Conservation (phyloP, 2,888 invertebrate species). For the Yponomeuta sedellus region DNA sequence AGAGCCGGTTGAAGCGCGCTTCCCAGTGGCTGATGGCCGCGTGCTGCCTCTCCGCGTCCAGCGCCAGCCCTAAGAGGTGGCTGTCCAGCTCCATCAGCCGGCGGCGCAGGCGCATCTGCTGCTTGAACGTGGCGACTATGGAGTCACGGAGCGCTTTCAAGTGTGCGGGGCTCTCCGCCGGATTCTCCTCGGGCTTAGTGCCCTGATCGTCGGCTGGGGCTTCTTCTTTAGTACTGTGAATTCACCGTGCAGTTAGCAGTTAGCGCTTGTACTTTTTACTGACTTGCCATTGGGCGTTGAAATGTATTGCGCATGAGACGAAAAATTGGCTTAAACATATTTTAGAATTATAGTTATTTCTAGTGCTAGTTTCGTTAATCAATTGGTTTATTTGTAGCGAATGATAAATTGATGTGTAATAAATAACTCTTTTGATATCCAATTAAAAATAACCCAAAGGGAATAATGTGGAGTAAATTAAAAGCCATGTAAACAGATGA, state of each 20-base stretch:
- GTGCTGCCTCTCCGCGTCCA: conserved; percentile 93
- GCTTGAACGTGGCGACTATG: conserved; percentile 92
- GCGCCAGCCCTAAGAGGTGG: conserved; percentile 88
- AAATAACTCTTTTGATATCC: too few relatives aligned
- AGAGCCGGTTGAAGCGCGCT: conserved; percentile 85
- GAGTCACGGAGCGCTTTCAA: conserved; percentile 86
- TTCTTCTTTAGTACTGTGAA: conserved; percentile 55
- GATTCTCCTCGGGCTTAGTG: conserved; percentile 39
- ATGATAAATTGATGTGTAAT: too few relatives aligned
- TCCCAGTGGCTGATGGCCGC: conserved; percentile 94
- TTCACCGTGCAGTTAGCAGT: not conserved
- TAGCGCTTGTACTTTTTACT: not conserved
- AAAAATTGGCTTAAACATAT: too few relatives aligned
- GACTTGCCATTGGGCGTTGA: too few relatives aligned
- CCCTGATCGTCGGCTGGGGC: conserved; percentile 40
- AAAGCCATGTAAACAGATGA: too few relatives aligned
- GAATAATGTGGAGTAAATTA: too few relatives aligned
- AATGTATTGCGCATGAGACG: too few relatives aligned
- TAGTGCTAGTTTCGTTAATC: too few relatives aligned
- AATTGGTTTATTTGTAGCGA: too few relatives aligned
- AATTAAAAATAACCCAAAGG: too few relatives aligned
- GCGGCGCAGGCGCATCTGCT: conserved; percentile 92
- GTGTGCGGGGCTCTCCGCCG: conserved; percentile 59
- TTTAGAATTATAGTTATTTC: too few relatives aligned
- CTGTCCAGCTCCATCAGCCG: conserved; percentile 94